Evolutionary conservation across 2,113 vertebrate species (phyloP).

Genomic region (Chaetodon trifascialis): DNA sequence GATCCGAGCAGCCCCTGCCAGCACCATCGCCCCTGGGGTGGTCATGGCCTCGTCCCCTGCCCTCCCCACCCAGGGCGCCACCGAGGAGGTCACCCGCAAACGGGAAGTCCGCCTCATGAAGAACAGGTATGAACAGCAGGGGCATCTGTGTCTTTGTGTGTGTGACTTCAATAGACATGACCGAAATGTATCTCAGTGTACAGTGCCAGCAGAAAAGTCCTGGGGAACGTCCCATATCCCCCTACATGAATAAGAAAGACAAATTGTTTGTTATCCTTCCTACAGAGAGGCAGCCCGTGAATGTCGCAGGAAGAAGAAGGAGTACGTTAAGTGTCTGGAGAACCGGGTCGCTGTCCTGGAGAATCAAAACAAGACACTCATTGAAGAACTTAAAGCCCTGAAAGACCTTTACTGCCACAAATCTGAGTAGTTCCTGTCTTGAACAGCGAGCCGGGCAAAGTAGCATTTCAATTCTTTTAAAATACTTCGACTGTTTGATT

Average conservation of each 20-base stretch:
- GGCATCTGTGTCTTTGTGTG: not conserved
- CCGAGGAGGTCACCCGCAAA: constrained; percentile 95
- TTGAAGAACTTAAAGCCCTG: constrained; percentile 99
- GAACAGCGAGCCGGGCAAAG: constrained; percentile 40
- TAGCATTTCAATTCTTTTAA: constrained; percentile 54
- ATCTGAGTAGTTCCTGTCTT: constrained; percentile 88
- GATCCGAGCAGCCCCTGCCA: constrained; percentile 93
- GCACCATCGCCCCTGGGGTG: constrained; percentile 93
- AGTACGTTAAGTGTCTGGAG: constrained; percentile 98
- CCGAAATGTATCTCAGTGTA: not conserved
- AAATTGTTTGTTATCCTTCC: constrained; percentile 19
- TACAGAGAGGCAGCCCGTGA: constrained; percentile 96
- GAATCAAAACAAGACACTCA: constrained; percentile 99
- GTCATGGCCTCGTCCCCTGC: constrained; percentile 96
- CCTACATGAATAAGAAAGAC: not conserved
- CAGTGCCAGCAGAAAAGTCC: not conserved
- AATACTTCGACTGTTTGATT: constrained; percentile 61
- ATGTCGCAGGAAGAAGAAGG: constrained; percentile 98
- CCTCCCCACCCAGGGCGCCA: constrained; percentile 88
- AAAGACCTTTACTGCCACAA: constrained; percentile 99
- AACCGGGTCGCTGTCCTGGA: constrained; percentile 98
- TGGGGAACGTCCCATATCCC: not conserved
- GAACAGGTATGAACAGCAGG: constrained; percentile 88
- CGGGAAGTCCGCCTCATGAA: constrained; percentile 98
- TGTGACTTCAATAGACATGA: not conserved